phyloP scores from a whole-genome alignment of 2,797 vertebrate genomes.

The Monodelphis domestica region DNA sequence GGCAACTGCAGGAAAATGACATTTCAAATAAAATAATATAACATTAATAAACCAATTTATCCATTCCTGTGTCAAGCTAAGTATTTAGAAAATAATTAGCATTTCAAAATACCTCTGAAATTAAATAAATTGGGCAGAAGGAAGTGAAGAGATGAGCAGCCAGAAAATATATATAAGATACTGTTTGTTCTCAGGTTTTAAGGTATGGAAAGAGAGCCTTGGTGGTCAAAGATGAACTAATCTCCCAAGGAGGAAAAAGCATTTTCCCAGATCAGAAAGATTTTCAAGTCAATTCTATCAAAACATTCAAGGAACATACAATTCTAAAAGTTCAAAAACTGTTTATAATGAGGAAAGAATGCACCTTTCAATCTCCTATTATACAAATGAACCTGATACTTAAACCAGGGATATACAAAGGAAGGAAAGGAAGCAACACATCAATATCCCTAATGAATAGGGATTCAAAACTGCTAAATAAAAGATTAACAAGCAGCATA shows the following conservation, averaged over 20 bases:
- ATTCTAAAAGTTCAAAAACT: neutral
- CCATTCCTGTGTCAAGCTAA: constrained; percentile 69
- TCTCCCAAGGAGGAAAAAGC: neutral
- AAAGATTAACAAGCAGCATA: neutral
- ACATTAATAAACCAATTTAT: constrained; percentile 80
- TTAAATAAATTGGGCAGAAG: constrained; percentile 69
- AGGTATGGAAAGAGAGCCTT: neutral
- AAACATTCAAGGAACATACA: neutral
- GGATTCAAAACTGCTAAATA: neutral
- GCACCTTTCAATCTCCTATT: neutral
- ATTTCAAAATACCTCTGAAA: constrained; percentile 69
- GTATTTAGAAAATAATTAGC: constrained; percentile 71
- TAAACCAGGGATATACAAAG: neutral
- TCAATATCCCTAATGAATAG: neutral
- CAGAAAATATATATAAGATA: constrained; percentile 26
- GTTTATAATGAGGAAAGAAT: neutral
- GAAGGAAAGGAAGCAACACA: neutral
- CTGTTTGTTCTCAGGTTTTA: neutral
- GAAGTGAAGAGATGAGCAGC: constrained; percentile 58
- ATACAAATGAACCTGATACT: neutral
- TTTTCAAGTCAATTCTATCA: neutral
- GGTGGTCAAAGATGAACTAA: neutral
- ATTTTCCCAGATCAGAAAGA: neutral
- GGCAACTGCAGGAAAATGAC: constrained; percentile 77
- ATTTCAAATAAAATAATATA: constrained; percentile 79